Conservation (phyloP, 1,140 invertebrate genomes). For the Cydia splendana region DNA sequence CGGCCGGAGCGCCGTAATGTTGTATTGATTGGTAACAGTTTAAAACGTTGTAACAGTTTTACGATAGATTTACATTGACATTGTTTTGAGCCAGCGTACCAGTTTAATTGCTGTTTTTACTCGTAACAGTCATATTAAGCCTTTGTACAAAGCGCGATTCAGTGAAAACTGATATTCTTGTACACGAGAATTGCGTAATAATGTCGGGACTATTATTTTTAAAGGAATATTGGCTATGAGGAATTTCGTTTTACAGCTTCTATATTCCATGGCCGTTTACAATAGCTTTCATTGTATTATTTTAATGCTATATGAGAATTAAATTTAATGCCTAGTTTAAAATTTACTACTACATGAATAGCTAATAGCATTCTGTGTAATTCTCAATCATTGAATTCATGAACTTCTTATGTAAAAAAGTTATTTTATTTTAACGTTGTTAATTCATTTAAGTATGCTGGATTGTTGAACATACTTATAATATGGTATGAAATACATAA, state of each 20-base stretch:
- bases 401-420: too few relatives aligned
- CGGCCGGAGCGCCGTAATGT: conserved; percentile 47
- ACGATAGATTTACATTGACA: conserved; percentile 62
- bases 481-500: too few relatives aligned
- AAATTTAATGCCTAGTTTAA: background rate
- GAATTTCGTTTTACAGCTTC: background rate
- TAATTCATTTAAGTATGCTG: too few relatives aligned
- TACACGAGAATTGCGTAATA: background rate
- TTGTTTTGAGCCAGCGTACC: conserved; percentile 61
- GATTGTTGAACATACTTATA: too few relatives aligned
- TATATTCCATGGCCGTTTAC: background rate
- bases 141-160: conserved; percentile 38
- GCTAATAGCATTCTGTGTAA: background rate
- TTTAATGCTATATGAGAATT: background rate
- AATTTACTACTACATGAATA: background rate
- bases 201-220: conserved; percentile 1
- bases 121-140: conserved; percentile 56
- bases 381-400: too few relatives aligned
- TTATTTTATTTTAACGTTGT: too few relatives aligned
- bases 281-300: background rate
- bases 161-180: conserved; percentile 9
- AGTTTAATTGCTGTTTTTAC: conserved; percentile 57
- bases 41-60: conserved; percentile 59
- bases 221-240: background rate
- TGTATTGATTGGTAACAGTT: conserved; percentile 59